phyloP scores from a whole-genome alignment of 2,797 vertebrate species.

The Macropodus opercularis region DNA sequence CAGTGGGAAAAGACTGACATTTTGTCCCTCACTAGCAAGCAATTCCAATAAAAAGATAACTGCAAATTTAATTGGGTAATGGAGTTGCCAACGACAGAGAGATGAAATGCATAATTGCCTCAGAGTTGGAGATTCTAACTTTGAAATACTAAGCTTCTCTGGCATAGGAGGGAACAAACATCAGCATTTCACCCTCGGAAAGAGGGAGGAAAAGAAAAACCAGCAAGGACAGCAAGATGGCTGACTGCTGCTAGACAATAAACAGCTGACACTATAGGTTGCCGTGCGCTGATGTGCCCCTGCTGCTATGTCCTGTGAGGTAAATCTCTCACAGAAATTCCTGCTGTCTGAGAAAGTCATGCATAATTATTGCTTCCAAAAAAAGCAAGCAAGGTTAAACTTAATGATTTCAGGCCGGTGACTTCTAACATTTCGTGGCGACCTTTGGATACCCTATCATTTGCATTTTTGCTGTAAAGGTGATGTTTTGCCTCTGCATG shows the following conservation, averaged over 20 bases:
- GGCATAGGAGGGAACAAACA: slow-evolving; percentile 66
- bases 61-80: slow-evolving; percentile 57
- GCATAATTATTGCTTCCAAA: slow-evolving; percentile 47
- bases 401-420: slow-evolving; percentile 56
- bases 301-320: slow-evolving; percentile 54
- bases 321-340: slow-evolving; percentile 50
- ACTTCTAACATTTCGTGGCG: slow-evolving; percentile 48
- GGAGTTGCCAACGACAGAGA: slow-evolving; percentile 45
- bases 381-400: slow-evolving; percentile 49
- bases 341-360: slow-evolving; percentile 41
- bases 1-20: slow-evolving; percentile 51
- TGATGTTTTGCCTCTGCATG: slow-evolving; percentile 36
- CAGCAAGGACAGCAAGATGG: slow-evolving; percentile 78
- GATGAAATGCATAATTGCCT: slow-evolving; percentile 68
- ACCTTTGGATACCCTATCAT: slow-evolving; percentile 52
- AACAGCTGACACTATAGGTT: slow-evolving; percentile 78
- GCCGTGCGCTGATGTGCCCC: slow-evolving; percentile 60
- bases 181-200: slow-evolving; percentile 74
- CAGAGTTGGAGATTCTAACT: slow-evolving; percentile 70
- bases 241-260: slow-evolving; percentile 66
- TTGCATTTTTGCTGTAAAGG: slow-evolving; percentile 59
- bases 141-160: slow-evolving; percentile 60
- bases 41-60: slow-evolving; percentile 56
- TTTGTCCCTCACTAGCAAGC: slow-evolving; percentile 39
- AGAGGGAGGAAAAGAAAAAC: slow-evolving; percentile 65